Percentiles rank a stretch among this genome's conserved stretches.
Conservation (phyloP, 1,140 invertebrate species). For the Philaenus spumarius region DNA sequence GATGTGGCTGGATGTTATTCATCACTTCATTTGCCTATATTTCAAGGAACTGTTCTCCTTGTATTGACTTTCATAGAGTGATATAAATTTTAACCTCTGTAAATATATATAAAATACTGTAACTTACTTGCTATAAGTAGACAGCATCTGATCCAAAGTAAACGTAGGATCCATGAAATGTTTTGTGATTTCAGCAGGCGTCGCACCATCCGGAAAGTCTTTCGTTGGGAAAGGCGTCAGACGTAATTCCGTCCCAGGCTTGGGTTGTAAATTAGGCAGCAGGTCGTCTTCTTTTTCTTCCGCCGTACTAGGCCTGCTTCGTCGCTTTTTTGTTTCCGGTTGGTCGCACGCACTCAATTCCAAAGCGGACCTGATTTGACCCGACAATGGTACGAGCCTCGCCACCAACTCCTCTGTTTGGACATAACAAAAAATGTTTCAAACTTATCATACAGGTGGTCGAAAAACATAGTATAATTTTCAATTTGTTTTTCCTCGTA, state of each 20-base stretch:
- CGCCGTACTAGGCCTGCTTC: conserved; percentile 39
- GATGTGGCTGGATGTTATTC: no score
- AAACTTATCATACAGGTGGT: no score
- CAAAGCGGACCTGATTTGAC: conserved; percentile 58
- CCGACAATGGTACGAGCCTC: conserved; percentile 53
- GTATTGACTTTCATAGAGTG: no score
- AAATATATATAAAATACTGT: background rate
- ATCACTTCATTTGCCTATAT: no score
- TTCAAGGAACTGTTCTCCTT: no score
- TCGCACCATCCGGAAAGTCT: conserved; percentile 67
- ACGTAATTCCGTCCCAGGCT: conserved; percentile 68
- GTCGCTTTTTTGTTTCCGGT: conserved; percentile 31
- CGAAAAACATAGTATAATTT: no score
- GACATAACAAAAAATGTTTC: no score
- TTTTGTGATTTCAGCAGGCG: conserved; percentile 75
- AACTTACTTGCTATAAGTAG: conserved; percentile 28
- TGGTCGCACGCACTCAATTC: conserved; percentile 40
- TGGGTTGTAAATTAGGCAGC: conserved; percentile 74
- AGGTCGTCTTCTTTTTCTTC: conserved; percentile 62
- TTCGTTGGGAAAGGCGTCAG: conserved; percentile 71
- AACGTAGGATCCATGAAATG: conserved; percentile 81
- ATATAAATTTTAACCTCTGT: no score
- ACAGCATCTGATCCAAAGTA: conserved; percentile 59
- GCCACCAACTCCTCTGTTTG: conserved; percentile 41
- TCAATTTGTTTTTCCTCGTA: no score